A percentile compares a stretch with the other conserved stretches of the same genome.
These are phyloP conservation scores for Sciurus niger DNA, from an alignment of 2,113 vertebrate genomes.

Conservation along the genomic window DNA sequence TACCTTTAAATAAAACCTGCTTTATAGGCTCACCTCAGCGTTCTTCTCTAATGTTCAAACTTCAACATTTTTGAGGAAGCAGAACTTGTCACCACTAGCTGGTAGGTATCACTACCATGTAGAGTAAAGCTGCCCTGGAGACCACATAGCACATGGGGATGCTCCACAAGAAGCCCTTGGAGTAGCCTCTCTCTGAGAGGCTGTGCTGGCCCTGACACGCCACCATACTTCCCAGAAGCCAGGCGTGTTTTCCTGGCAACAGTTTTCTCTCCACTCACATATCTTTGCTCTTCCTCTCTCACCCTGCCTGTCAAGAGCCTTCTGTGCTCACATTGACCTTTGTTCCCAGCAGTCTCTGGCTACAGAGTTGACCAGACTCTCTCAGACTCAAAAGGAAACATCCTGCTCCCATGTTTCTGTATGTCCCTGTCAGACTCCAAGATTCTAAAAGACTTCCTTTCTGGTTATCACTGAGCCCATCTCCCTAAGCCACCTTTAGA, in stretches of 20 bases:
- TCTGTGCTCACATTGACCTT: accelerated
- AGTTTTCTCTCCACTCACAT: background rate
- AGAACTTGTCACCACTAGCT: too few species aligned
- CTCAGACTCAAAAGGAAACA: background rate
- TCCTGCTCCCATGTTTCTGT: background rate
- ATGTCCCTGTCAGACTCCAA: background rate
- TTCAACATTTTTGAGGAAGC: too few species aligned
- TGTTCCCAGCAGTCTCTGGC: background rate
- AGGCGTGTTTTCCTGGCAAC: background rate
- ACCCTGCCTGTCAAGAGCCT: background rate
- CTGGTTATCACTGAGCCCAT: background rate
- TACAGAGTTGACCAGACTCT: background rate
- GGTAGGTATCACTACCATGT: too few species aligned
- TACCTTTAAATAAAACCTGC: too few species aligned
- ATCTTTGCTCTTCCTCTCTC: background rate
- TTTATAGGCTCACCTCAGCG: too few species aligned
- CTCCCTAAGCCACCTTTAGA: background rate
- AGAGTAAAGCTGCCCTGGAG: background rate
- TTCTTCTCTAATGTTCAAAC: too few species aligned
- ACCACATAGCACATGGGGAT: background rate
- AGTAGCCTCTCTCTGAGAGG: background rate
- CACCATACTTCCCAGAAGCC: background rate
- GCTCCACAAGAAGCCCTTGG: background rate
- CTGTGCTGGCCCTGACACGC: background rate
- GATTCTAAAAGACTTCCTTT: background rate